Evolutionary conservation across 92 coral and sea anemone genomes (phyloP).

Genomic region (Phymanthus crucifer): DNA sequence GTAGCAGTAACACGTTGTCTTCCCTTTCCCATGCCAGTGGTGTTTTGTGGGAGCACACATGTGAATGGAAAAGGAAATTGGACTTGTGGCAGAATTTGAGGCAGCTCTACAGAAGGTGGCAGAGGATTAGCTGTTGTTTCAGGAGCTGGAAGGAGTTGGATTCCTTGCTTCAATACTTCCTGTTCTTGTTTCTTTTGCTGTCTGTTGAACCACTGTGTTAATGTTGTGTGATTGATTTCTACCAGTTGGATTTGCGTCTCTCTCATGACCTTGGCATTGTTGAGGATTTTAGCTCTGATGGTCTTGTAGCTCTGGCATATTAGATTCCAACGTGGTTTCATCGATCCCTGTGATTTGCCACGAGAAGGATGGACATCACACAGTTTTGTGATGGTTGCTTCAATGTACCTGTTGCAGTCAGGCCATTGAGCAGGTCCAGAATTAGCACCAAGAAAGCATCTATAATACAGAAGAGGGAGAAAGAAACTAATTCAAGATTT

Average conservation of each 20-base stretch:
- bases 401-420: constrained; percentile 67
- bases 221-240: constrained; percentile 62
- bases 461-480: too few relatives aligned
- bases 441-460: constrained; percentile 58
- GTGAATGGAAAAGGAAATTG: constrained; percentile 38
- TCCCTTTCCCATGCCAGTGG: constrained; percentile 32
- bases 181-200: constrained; percentile 39
- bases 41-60: constrained; percentile 23
- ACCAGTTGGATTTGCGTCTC: constrained; percentile 53
- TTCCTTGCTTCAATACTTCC: constrained; percentile 45
- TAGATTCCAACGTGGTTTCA: constrained; percentile 42
- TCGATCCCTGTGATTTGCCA: neutral
- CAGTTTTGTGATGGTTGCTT: constrained; percentile 41
- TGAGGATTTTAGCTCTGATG: constrained; percentile 32
- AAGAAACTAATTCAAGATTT: too few relatives aligned
- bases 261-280: constrained; percentile 39
- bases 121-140: constrained; percentile 22
- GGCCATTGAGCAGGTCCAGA: constrained; percentile 72
- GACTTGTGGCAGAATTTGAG: constrained; percentile 33
- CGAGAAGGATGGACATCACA: constrained; percentile 42
- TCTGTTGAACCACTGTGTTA: constrained; percentile 56
- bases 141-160: constrained; percentile 12
- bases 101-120: constrained; percentile 30
- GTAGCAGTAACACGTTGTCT: neutral
- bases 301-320: constrained; percentile 27